Evolutionary conservation across 2,113 vertebrate species (phyloP).

Genomic region (Dermatemys mawii): DNA sequence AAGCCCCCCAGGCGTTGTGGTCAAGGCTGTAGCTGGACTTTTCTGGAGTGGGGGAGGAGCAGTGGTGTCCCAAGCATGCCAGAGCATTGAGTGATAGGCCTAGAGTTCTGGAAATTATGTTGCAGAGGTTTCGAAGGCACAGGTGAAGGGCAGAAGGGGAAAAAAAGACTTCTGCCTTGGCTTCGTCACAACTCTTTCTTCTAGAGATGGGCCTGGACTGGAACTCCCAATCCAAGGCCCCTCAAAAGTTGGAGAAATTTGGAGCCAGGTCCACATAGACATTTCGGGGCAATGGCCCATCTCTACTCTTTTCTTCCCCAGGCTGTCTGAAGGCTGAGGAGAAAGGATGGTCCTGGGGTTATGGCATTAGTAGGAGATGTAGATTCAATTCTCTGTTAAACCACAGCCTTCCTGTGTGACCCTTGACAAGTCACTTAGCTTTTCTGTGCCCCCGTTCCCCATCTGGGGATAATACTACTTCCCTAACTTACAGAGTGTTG

Average conservation of each 20-base stretch:
- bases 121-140: conserved; percentile 51
- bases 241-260: not conserved
- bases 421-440: not conserved
- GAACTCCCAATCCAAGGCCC: conserved; percentile 2
- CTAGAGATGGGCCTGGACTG: not conserved
- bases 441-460: not conserved
- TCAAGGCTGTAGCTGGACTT: conserved; percentile 65
- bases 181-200: not conserved
- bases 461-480: not conserved
- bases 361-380: not conserved
- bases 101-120: conserved; percentile 62
- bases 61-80: conserved; percentile 61
- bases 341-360: not conserved
- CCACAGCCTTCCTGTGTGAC: not conserved
- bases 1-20: conserved; percentile 65
- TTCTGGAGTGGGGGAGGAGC: conserved; percentile 58
- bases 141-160: conserved; percentile 28
- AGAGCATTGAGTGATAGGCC: conserved; percentile 59
- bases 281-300: not conserved
- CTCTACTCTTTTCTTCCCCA: not conserved
- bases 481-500: not conserved
- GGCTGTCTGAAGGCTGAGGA: conserved; percentile 14
- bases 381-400: not conserved
- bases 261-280: not conserved
- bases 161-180: conserved; percentile 7